A percentile compares a stretch with the other conserved stretches of the same genome.
Conservation (phyloP, 2,888 invertebrate species). For the Lithodes maja region DNA sequence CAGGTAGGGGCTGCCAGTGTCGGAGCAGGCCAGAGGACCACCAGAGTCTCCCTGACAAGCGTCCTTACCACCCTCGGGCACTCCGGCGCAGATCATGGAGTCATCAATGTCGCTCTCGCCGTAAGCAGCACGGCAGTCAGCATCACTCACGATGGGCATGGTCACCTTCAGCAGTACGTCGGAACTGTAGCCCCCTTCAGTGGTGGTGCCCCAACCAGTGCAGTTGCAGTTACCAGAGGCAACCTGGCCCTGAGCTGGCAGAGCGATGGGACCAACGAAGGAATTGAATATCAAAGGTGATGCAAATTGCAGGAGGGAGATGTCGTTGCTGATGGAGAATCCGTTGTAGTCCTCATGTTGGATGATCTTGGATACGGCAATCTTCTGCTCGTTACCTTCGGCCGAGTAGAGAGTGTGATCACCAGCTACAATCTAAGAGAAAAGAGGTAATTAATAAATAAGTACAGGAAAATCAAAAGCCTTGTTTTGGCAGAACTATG, state of each 20-base stretch:
- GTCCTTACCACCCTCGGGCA: constrained; percentile 35
- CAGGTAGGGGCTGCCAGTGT: constrained; percentile 15
- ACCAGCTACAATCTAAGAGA: constrained; percentile 60
- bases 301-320: constrained; percentile 42
- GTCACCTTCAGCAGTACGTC: constrained; percentile 25
- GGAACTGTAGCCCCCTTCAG: constrained; percentile 36
- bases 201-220: constrained; percentile 34
- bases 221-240: constrained; percentile 29
- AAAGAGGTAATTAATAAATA: no score
- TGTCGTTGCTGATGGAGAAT: constrained; percentile 49
- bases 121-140: constrained; percentile 25
- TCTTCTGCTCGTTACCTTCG: constrained; percentile 53
- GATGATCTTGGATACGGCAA: constrained; percentile 39
- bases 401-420: constrained; percentile 13
- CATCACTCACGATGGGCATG: constrained; percentile 36
- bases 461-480: no score
- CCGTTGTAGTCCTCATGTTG: constrained; percentile 49
- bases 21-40: constrained; percentile 71
- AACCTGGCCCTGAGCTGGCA: constrained; percentile 41
- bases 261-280: constrained; percentile 19
- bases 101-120: constrained; percentile 19
- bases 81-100: constrained; percentile 46
- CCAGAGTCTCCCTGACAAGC: constrained; percentile 72
- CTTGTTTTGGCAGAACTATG: no score
- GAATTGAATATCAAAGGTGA: constrained; percentile 41